phyloP scores from a whole-genome alignment of 2,797 vertebrate species.

The Sebastolobus alascanus region DNA sequence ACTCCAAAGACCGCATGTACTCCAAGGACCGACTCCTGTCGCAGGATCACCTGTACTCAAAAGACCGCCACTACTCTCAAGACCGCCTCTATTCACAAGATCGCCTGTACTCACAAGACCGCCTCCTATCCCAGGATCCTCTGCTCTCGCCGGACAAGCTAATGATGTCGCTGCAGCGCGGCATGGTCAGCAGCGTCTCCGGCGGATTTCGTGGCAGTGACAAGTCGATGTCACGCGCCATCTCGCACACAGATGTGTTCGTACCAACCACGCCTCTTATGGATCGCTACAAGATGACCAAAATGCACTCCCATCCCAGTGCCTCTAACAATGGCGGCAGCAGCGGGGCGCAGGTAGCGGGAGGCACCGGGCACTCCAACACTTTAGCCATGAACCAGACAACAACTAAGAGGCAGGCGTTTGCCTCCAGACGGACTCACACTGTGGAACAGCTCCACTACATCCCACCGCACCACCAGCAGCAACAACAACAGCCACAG shows the following conservation, averaged over 20 bases:
- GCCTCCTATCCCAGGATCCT: constrained; percentile 90
- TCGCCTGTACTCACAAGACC: constrained; percentile 95
- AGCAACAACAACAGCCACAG: constrained; percentile 89
- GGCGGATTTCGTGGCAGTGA: constrained; percentile 85
- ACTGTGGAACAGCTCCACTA: constrained; percentile 98
- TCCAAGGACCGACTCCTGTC: constrained; percentile 93
- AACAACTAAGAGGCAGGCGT: constrained; percentile 94
- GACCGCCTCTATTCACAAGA: constrained; percentile 90
- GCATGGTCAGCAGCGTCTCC: constrained; percentile 79
- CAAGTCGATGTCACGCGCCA: constrained; percentile 91
- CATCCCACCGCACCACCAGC: constrained; percentile 91
- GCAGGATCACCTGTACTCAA: constrained; percentile 87
- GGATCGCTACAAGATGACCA: constrained; percentile 99
- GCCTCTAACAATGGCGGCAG: constrained; percentile 90
- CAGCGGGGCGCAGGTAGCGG: constrained; percentile 32
- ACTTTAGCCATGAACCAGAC: constrained; percentile 95
- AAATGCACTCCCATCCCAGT: constrained; percentile 99
- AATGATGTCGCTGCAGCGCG: constrained; percentile 92
- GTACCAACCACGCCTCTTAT: constrained; percentile 94
- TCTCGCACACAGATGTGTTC: constrained; percentile 98
- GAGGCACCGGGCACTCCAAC: constrained; percentile 83
- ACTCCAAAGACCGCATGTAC: constrained; percentile 92
- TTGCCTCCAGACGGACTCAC: constrained; percentile 97
- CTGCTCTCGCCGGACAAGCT: constrained; percentile 96
- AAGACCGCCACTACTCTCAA: constrained; percentile 86